Evolutionary conservation across 1,140 invertebrate genomes (phyloP).

Genomic region (Bilobella aurantiaca): DNA sequence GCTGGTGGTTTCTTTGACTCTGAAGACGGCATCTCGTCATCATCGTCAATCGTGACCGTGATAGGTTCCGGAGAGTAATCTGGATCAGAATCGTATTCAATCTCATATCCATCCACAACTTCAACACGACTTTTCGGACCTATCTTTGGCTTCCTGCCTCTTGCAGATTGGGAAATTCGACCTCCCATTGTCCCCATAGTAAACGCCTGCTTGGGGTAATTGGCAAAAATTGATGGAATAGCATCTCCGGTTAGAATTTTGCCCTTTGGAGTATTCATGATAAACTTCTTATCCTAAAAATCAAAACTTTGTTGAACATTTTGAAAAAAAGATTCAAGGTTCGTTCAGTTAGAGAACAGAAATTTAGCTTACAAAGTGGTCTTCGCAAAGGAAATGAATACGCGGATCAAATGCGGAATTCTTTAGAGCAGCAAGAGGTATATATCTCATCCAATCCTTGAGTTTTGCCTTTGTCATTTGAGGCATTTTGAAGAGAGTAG

Average conservation of each 20-base stretch:
- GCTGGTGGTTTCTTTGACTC: neutral
- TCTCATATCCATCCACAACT: constrained; percentile 16
- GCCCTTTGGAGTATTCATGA: neutral
- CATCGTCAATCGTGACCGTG: neutral
- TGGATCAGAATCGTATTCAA: constrained; percentile 6
- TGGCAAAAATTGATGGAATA: constrained; percentile 13
- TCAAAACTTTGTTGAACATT: neutral
- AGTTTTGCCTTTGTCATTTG: neutral
- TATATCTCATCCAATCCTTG: constrained; percentile 5
- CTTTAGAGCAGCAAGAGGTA: neutral
- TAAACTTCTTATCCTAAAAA: constrained; percentile 1
- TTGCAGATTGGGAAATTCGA: neutral
- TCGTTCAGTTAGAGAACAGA: neutral
- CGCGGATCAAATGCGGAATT: neutral
- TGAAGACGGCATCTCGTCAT: neutral
- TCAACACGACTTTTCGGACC: neutral
- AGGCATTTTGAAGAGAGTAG: neutral
- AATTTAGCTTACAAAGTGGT: neutral
- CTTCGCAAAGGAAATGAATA: neutral
- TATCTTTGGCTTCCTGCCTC: neutral
- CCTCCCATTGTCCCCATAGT: neutral
- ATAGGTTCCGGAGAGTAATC: neutral
- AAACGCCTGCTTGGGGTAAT: constrained; percentile 3
- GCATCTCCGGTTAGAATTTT: constrained; percentile 6
- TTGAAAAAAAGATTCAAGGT: neutral